Base-by-base conservation (phyloP, 2,888 invertebrate species). In the Drosophila planitibia region DNA sequence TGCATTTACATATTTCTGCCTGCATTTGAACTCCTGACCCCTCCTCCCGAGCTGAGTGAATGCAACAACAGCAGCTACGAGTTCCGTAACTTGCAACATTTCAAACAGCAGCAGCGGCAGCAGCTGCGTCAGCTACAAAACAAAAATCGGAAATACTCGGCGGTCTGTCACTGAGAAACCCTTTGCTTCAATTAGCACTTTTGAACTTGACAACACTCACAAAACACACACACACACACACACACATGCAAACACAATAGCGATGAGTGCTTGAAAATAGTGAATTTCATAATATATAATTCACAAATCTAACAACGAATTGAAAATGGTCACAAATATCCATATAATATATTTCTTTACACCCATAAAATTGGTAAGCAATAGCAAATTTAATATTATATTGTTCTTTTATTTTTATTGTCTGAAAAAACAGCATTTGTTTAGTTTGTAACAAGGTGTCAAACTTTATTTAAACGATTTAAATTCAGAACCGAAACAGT, bases 161-260 rank as follows among this genome's bases (percentile, higher is more conserved):
- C 69, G 66, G 64, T 72, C 76, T 60, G 68, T 89, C 83, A 81
- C 73, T 60, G 51, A 4, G 44, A 70, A 82, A 70, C 71, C 64
- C 85, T 76, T 85, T 78, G 78, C 82, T 74, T 90, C 84, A 89
- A 91, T 89, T 91, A 91, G 91, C 89, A 90, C 90, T 77, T 68
- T 74, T 85, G 88, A 88, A 85, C 87, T 90, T 89, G 81, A 85
- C 70, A 70, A 67, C 28, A 47, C 61, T 39, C 58, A 53, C 73
- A 66, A 64, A 55, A 7, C 41, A 35, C 37, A 37, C 35, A 66
- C 19, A 61, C 41, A 57, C 28, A 28, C 28, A 28, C 28, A 51
- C 53, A 64, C 60, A 22, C 59, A 51, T 35, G 22, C 44, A 19
- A 25, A 6, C 25, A 33, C 2, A 4, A n/a, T 54, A 39, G 68